Percentiles rank a stretch among this genome's conserved stretches.
Evolutionary conservation across 1,140 invertebrate species (phyloP).

Genomic region (Batillaria attramentaria): DNA sequence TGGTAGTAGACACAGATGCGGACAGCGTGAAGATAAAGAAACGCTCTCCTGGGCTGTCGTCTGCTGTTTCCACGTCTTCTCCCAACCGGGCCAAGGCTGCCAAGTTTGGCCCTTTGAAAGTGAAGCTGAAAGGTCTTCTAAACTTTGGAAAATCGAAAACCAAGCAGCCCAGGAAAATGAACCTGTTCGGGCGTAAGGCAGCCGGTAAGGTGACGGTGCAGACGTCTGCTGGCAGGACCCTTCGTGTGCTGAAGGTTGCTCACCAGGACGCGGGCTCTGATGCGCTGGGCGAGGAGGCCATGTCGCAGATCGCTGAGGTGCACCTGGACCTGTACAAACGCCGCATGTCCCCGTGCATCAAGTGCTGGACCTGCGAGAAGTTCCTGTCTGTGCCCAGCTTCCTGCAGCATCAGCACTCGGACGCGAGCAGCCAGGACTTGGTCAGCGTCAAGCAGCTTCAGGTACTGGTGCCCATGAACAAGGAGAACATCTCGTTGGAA

Average conservation of each 20-base stretch:
- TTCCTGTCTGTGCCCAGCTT: slow-evolving; percentile 62
- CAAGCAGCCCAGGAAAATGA: slow-evolving; percentile 7
- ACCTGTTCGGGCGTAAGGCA: slow-evolving; percentile 26
- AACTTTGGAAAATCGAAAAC: neutral
- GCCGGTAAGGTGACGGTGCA: neutral
- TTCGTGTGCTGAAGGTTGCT: slow-evolving; percentile 35
- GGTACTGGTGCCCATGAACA: slow-evolving; percentile 49
- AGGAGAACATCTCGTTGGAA: slow-evolving; percentile 47
- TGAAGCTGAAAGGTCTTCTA: slow-evolving; percentile 50
- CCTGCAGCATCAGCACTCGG: slow-evolving; percentile 59
- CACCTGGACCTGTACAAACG: slow-evolving; percentile 60
- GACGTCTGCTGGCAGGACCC: neutral
- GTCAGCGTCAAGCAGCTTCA: slow-evolving; percentile 47
- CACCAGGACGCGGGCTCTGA: slow-evolving; percentile 29
- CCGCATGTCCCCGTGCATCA: slow-evolving; percentile 57
- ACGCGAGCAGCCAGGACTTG: slow-evolving; percentile 37
- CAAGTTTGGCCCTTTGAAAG: slow-evolving; percentile 53
- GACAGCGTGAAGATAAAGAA: slow-evolving; percentile 23
- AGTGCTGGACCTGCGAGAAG: slow-evolving; percentile 61
- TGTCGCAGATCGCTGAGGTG: slow-evolving; percentile 58
- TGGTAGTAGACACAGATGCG: neutral
- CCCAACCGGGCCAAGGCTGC: slow-evolving; percentile 8
- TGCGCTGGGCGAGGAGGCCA: neutral
- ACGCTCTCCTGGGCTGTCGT: neutral
- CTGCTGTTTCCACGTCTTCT: neutral